These are phyloP conservation scores for Taeniopygia guttata DNA, from an alignment of 2,797 vertebrate species.

Conservation along the genomic window DNA sequence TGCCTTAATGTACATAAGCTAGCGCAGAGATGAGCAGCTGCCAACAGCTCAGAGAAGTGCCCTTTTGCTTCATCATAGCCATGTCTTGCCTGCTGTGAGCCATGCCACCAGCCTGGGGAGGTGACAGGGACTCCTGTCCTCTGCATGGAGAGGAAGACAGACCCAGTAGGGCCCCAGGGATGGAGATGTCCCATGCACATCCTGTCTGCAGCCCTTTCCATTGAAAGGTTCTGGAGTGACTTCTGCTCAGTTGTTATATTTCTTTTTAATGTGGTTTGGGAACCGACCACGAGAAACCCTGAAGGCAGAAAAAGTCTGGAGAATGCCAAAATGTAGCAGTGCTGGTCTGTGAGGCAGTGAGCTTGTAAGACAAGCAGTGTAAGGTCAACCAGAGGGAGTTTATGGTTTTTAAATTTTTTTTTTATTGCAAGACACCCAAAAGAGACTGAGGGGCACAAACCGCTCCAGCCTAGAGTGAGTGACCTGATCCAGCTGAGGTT, in stretches of 20 bases:
- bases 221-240: neutral
- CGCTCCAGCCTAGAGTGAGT: neutral
- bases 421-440: neutral
- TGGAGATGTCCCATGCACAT: neutral
- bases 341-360: neutral
- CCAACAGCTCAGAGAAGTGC: neutral
- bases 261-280: neutral
- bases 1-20: slow-evolving; percentile 56
- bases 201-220: fast-evolving
- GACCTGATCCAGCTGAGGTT: neutral
- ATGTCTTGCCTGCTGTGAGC: neutral
- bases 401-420: neutral
- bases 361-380: neutral
- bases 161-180: neutral
- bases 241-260: neutral
- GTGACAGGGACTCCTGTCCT: fast-evolving
- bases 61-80: slow-evolving; percentile 36
- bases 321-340: neutral
- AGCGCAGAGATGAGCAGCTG: neutral
- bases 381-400: neutral
- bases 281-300: neutral
- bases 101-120: neutral
- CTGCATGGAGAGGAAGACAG: fast-evolving
- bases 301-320: neutral
- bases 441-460: neutral